A percentile compares a stretch with the other conserved stretches of the same genome.
phyloP scores from a whole-genome alignment of 2,888 invertebrate species.

The Caradrina kadenii region DNA sequence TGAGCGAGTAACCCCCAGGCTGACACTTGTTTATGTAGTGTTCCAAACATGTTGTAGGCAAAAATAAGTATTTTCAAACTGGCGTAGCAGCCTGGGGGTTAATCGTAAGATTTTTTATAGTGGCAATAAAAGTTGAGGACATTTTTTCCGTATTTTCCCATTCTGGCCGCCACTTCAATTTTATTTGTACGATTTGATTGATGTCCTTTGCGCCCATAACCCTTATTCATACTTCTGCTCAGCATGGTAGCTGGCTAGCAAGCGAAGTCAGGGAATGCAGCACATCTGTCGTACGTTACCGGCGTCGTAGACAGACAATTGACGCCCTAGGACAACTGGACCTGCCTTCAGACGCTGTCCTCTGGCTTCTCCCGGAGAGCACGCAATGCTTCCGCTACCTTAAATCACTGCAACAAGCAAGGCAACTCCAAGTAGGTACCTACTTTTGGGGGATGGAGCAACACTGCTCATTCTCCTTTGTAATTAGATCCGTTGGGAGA shows the following conservation, averaged over 20 bases:
- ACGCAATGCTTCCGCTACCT: constrained; percentile 50
- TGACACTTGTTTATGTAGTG: not conserved
- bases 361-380: constrained; percentile 49
- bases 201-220: constrained; percentile 35
- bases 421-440: constrained; percentile 40
- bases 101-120: not conserved
- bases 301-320: constrained; percentile 35
- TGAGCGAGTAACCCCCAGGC: not conserved
- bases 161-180: not conserved
- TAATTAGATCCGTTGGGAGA: constrained; percentile 21
- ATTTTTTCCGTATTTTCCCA: constrained; percentile 1
- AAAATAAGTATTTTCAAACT: not conserved
- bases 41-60: not conserved
- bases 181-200: constrained; percentile 11
- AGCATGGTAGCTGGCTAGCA: constrained; percentile 41
- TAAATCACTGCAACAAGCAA: constrained; percentile 38
- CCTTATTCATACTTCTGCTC: constrained; percentile 47
- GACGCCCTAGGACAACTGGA: constrained; percentile 43
- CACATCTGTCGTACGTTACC: constrained; percentile 33
- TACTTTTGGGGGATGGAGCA: constrained; percentile 47
- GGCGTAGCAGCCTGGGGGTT: not conserved
- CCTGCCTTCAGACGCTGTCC: constrained; percentile 43
- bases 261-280: constrained; percentile 41
- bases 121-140: not conserved
- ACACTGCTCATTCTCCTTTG: constrained; percentile 43